These are phyloP conservation scores for Noctua janthe DNA, from an alignment of 2,888 invertebrate genomes.

Conservation along the genomic window DNA sequence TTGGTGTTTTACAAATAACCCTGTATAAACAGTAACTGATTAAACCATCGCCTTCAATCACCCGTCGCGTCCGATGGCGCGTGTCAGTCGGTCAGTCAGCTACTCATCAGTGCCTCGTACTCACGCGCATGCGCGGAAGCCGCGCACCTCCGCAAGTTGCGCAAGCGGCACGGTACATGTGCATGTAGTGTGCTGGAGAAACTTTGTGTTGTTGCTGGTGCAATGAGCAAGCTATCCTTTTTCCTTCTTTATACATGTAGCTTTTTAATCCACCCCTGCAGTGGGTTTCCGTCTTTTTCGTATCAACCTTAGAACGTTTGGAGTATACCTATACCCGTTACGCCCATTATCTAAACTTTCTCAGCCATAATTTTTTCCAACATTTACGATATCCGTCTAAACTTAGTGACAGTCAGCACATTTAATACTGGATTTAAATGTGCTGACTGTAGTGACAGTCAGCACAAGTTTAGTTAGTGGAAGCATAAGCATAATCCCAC, in stretches of 20 bases:
- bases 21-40: background rate
- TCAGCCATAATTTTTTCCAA: background rate
- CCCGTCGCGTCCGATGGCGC: slow-evolving; percentile 9
- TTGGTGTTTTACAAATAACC: too few species aligned
- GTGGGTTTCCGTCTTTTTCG: background rate
- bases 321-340: background rate
- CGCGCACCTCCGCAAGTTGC: slow-evolving; percentile 54
- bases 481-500: background rate
- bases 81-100: slow-evolving; percentile 44
- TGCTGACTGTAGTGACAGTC: background rate
- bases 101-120: background rate
- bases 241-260: background rate
- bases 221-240: background rate
- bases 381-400: background rate
- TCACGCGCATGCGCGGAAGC: slow-evolving; percentile 54
- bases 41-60: background rate
- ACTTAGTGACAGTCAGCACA: background rate
- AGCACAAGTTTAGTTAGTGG: background rate
- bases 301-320: background rate
- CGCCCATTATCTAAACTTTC: background rate
- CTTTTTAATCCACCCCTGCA: background rate
- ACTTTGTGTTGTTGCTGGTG: background rate
- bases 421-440: too few species aligned
- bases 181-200: slow-evolving; percentile 23
- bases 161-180: slow-evolving; percentile 54